These are phyloP conservation scores for Thymallus thymallus DNA, from an alignment of 2,113 vertebrate genomes.

Conservation along the genomic window DNA sequence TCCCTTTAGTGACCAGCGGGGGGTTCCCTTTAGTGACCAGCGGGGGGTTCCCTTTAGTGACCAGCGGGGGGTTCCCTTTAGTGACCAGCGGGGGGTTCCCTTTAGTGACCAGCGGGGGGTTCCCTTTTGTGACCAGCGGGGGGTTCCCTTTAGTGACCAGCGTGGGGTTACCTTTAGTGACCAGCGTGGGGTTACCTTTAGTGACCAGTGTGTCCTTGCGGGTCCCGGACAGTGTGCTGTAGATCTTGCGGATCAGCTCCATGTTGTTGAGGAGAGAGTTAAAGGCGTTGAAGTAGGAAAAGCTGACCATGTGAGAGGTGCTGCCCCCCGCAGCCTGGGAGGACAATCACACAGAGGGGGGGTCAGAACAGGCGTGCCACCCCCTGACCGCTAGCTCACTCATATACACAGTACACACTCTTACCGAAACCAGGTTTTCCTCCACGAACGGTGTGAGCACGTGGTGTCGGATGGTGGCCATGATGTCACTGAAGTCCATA, in stretches of 20 bases:
- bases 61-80: constrained; percentile 81
- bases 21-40: constrained; percentile 92
- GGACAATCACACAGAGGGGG: constrained; percentile 1
- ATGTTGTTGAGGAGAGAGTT: constrained; percentile 98
- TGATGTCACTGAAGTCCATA: constrained; percentile 95
- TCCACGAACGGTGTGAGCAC: constrained; percentile 96
- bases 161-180: constrained; percentile 82
- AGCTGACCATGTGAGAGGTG: constrained; percentile 96
- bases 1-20: constrained; percentile 95
- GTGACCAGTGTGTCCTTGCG: constrained; percentile 91
- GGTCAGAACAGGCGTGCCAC: constrained; percentile 57
- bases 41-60: constrained; percentile 83
- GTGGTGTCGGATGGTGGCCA: constrained; percentile 94
- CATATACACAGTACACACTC: constrained; percentile 34
- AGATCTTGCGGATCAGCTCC: constrained; percentile 97
- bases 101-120: too few species aligned
- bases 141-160: constrained; percentile 90
- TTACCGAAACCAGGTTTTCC: constrained; percentile 97
- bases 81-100: constrained; percentile 83
- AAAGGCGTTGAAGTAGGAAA: constrained; percentile 98
- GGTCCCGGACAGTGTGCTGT: constrained; percentile 90
- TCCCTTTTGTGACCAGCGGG: too few species aligned
- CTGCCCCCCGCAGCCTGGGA: constrained; percentile 89
- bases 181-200: constrained; percentile 84
- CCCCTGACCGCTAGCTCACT: too few species aligned